These are phyloP conservation scores for Zele albiditarsus DNA, from an alignment of 2,888 invertebrate genomes.

Conservation along the genomic window DNA sequence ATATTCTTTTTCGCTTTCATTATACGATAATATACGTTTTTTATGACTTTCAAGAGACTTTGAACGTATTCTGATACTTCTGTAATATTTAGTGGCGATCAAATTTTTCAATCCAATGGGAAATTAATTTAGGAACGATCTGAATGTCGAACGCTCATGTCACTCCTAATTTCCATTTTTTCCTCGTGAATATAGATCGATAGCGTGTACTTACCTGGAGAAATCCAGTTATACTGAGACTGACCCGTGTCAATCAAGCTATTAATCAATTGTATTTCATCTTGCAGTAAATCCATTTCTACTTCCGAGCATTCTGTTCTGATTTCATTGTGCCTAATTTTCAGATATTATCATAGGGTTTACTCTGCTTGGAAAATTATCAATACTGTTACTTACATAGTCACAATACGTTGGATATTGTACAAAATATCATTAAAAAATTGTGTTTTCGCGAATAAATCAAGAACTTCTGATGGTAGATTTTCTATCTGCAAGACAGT, in stretches of 20 bases:
- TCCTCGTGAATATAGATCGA: background rate
- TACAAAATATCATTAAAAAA: conserved; percentile 75
- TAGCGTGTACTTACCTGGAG: conserved; percentile 77
- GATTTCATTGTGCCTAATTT: conserved; percentile 85
- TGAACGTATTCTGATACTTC: conserved; percentile 82
- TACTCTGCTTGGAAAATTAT: background rate
- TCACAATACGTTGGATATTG: conserved; percentile 66
- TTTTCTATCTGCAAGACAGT: conserved; percentile 79
- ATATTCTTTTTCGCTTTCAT: conserved; percentile 81
- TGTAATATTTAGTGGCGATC: conserved; percentile 73
- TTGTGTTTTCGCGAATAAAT: conserved; percentile 81
- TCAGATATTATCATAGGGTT: background rate
- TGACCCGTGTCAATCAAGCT: conserved; percentile 80
- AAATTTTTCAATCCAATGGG: background rate
- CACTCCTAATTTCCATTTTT: background rate
- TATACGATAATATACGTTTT: conserved; percentile 82
- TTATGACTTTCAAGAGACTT: conserved; percentile 79
- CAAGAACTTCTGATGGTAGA: conserved; percentile 77
- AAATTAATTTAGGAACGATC: background rate
- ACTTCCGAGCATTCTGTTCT: conserved; percentile 82
- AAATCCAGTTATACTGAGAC: conserved; percentile 84
- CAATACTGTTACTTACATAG: conserved; percentile 59
- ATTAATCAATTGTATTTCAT: conserved; percentile 86
- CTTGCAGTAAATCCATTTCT: conserved; percentile 84
- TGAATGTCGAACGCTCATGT: background rate